phyloP scores from a whole-genome alignment of 1,140 invertebrate genomes.

The Chironomus striatipennis region DNA sequence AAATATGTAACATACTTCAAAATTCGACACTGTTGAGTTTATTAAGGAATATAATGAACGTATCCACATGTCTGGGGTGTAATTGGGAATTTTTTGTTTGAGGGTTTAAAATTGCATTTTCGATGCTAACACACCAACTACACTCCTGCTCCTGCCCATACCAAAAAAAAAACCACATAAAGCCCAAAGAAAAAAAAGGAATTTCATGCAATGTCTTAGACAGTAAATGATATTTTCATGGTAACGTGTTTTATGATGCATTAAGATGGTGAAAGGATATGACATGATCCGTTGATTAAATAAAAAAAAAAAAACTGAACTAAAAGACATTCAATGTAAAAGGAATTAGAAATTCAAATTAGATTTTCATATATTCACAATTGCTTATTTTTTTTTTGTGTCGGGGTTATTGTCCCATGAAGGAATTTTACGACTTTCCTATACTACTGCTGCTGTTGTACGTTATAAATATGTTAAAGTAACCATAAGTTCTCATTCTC shows the following conservation, averaged over 20 bases:
- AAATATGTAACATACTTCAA: not conserved
- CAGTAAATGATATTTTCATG: not conserved
- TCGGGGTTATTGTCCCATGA: not conserved
- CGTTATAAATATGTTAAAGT: conserved; percentile 4
- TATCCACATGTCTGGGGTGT: too few species aligned
- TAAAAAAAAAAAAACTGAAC: not conserved
- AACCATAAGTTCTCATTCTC: not conserved
- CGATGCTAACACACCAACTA: too few species aligned
- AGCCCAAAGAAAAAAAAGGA: too few species aligned
- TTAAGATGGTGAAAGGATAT: not conserved
- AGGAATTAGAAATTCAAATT: not conserved
- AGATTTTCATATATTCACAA: not conserved
- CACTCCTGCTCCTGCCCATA: too few species aligned
- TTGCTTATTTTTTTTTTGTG: too few species aligned
- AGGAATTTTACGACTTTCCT: not conserved
- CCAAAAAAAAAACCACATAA: too few species aligned
- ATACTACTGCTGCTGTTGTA: not conserved
- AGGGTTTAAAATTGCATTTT: too few species aligned
- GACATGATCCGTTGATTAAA: conserved; percentile 3
- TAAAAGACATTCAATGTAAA: not conserved
- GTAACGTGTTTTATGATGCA: not conserved
- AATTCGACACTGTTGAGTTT: too few species aligned
- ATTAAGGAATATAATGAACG: too few species aligned
- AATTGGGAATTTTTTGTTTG: too few species aligned
- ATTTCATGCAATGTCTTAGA: too few species aligned